These are phyloP conservation scores for Periphyllus acericola DNA, from an alignment of 2,888 invertebrate species.

Conservation along the genomic window DNA sequence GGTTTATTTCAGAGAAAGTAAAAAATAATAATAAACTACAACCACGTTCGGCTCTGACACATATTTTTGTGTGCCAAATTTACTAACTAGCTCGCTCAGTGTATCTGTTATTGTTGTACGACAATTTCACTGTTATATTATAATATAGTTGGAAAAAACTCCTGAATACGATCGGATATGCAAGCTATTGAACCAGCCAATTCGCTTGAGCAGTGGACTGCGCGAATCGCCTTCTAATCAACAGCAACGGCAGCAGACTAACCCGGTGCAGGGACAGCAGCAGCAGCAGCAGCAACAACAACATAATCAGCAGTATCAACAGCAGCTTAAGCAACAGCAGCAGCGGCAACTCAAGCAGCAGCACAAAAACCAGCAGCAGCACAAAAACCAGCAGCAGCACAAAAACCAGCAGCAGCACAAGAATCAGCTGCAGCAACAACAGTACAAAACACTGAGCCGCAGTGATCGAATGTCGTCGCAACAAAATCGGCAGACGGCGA, in stretches of 20 bases:
- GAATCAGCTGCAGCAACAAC: constrained; percentile 60
- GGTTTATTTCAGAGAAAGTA: neutral
- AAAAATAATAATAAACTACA: too few relatives aligned
- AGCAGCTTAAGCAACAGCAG: constrained; percentile 64
- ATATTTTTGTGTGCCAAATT: neutral
- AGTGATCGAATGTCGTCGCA: neutral
- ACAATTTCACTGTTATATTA: constrained; percentile 1
- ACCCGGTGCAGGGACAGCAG: constrained; percentile 57
- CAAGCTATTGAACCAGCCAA: constrained; percentile 48
- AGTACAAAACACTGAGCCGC: neutral
- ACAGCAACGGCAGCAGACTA: constrained; percentile 59
- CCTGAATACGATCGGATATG: constrained; percentile 57
- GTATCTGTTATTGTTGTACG: neutral
- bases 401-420: neutral
- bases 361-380: neutral
- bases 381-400: constrained; percentile 53
- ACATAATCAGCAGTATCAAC: constrained; percentile 66
- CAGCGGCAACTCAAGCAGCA: constrained; percentile 63
- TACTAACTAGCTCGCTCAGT: neutral
- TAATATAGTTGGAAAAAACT: constrained; percentile 47
- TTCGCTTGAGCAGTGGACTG: neutral
- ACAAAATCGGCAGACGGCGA: neutral
- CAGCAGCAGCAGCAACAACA: constrained; percentile 62
- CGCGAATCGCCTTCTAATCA: neutral
- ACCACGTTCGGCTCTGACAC: too few relatives aligned